Evolutionary conservation across 2,113 vertebrate species (phyloP).

Genomic region (Conger conger): DNA sequence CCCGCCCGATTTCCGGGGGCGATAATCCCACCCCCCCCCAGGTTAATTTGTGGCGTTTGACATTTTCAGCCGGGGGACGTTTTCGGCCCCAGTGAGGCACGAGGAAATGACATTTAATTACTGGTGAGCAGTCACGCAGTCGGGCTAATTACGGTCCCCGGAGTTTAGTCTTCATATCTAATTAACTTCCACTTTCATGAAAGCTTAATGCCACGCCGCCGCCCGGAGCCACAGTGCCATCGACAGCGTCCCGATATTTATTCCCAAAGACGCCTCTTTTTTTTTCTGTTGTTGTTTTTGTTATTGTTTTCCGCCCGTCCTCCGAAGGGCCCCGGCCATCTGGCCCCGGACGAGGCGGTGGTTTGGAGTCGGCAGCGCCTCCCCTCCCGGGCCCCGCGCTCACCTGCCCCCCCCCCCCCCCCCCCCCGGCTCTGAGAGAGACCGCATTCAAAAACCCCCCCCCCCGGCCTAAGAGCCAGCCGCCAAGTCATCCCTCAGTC

Average conservation of each 20-base stretch:
- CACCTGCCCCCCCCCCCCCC: no score
- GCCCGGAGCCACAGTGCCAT: conserved; percentile 62
- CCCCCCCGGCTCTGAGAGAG: neutral
- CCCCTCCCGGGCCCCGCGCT: neutral
- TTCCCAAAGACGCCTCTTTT: conserved; percentile 51
- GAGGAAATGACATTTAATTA: conserved; percentile 90
- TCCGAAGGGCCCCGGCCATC: conserved; percentile 47
- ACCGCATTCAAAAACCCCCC: neutral
- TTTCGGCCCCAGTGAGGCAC: conserved; percentile 78
- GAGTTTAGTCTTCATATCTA: conserved; percentile 88
- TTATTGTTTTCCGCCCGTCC: neutral
- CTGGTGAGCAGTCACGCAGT: conserved; percentile 84
- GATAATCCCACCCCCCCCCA: conserved; percentile 34
- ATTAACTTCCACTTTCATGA: conserved; percentile 91
- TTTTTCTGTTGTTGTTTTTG: neutral
- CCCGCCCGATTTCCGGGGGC: conserved; percentile 20
- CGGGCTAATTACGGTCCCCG: conserved; percentile 86
- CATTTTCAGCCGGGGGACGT: conserved; percentile 66
- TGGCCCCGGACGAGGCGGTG: conserved; percentile 50
- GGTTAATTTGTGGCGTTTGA: conserved; percentile 60
- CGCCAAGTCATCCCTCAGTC: neutral
- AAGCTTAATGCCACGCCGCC: conserved; percentile 79
- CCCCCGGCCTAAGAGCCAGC: no score
- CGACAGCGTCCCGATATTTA: conserved; percentile 71
- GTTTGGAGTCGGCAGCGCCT: conserved; percentile 18